A percentile compares a stretch with the other conserved stretches of the same genome.
Conservation (phyloP, 2,797 vertebrate species). For the Apogon talboti region DNA sequence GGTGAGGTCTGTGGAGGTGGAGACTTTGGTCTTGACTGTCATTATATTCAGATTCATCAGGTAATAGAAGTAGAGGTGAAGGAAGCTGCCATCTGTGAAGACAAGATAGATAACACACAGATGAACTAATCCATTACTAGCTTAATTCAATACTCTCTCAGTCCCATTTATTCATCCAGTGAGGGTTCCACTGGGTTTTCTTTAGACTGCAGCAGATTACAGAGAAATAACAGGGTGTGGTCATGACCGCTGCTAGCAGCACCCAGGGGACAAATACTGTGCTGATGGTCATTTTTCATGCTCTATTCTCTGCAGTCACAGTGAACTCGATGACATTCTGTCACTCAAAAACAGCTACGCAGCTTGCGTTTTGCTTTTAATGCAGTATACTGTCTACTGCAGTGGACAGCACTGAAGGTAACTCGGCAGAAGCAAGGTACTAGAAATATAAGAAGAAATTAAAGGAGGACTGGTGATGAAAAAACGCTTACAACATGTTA, state of each 20-base stretch:
- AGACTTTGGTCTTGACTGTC: constrained; percentile 94
- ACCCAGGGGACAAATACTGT: constrained; percentile 26
- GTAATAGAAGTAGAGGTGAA: constrained; percentile 94
- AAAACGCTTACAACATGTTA: constrained; percentile 64
- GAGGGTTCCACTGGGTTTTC: constrained; percentile 35
- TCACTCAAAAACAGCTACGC: constrained; percentile 32
- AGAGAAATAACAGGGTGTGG: constrained; percentile 36
- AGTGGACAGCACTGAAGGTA: constrained; percentile 32
- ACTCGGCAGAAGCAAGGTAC: constrained; percentile 10
- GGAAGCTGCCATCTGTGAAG: constrained; percentile 89
- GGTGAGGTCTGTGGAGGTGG: constrained; percentile 86
- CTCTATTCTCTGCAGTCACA: constrained; percentile 39
- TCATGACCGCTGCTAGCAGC: constrained; percentile 17
- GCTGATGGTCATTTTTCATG: constrained; percentile 39
- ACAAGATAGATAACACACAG: constrained; percentile 36
- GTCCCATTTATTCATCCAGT: constrained; percentile 32
- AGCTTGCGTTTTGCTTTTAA: constrained; percentile 27
- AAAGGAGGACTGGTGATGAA: constrained; percentile 34
- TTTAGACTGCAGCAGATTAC: constrained; percentile 40
- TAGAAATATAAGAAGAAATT: constrained; percentile 38
- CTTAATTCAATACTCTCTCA: constrained; percentile 10
- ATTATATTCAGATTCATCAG: constrained; percentile 97
- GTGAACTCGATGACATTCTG: constrained; percentile 45
- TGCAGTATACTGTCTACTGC: constrained; percentile 52
- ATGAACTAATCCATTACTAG: constrained; percentile 40